Evolutionary conservation across 2,888 invertebrate species (phyloP).

Genomic region (Cheilosia scutellata): DNA sequence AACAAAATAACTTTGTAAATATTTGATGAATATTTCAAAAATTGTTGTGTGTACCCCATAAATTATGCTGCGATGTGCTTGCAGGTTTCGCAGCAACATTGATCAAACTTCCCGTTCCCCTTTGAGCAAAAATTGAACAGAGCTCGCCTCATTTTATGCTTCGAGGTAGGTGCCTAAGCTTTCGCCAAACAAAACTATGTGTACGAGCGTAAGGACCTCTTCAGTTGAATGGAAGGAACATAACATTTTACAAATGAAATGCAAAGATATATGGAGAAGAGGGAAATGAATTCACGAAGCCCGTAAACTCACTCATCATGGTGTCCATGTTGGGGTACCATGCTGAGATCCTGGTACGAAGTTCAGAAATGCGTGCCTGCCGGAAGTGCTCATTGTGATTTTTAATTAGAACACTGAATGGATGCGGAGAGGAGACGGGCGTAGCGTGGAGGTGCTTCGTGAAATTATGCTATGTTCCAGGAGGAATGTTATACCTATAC

Average conservation of each 20-base stretch:
- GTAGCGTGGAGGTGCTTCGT: constrained; percentile 42
- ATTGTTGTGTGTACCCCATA: constrained; percentile 60
- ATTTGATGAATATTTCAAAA: constrained; percentile 67
- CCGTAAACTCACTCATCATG: constrained; percentile 52
- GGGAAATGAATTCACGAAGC: constrained; percentile 36
- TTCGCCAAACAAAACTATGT: constrained; percentile 28
- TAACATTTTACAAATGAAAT: constrained; percentile 61
- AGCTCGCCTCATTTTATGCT: constrained; percentile 49
- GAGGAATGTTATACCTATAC: neutral
- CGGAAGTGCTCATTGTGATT: constrained; percentile 74
- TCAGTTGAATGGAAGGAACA: constrained; percentile 33
- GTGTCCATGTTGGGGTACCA: constrained; percentile 53
- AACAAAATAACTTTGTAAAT: constrained; percentile 58
- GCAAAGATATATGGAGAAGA: constrained; percentile 25
- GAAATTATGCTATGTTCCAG: constrained; percentile 59
- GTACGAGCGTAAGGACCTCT: constrained; percentile 30
- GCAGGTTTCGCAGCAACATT: constrained; percentile 57
- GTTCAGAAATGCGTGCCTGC: constrained; percentile 69
- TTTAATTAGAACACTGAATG: constrained; percentile 69
- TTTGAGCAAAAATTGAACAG: constrained; percentile 31
- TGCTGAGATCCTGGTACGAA: constrained; percentile 65
- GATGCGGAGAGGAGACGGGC: neutral
- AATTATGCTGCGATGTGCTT: constrained; percentile 54
- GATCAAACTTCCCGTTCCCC: constrained; percentile 67
- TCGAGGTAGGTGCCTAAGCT: constrained; percentile 17